Percentiles rank a stretch among this genome's conserved stretches.
Conservation (phyloP, 2,797 vertebrate species). For the Enteromius fasciolatus region DNA sequence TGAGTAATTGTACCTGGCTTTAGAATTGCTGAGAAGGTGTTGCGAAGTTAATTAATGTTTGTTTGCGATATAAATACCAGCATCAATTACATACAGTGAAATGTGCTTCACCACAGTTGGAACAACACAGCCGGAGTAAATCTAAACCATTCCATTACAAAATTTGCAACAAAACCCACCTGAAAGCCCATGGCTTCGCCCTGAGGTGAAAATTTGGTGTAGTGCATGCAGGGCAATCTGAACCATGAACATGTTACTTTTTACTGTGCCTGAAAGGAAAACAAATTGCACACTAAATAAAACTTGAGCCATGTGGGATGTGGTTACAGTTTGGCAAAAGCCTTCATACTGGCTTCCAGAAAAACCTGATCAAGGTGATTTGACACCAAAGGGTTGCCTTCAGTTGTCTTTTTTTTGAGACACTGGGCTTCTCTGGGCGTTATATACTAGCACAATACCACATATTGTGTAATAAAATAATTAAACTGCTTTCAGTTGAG, state of each 20-base stretch:
- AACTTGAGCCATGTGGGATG: slow-evolving; percentile 48
- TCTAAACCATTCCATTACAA: neutral
- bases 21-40: slow-evolving; percentile 20
- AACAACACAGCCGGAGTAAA: neutral
- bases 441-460: neutral
- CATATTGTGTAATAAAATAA: neutral
- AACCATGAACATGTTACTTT: slow-evolving; percentile 43
- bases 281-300: slow-evolving; percentile 51
- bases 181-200: slow-evolving; percentile 23
- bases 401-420: neutral
- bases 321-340: slow-evolving; percentile 52
- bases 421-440: slow-evolving; percentile 9
- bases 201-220: slow-evolving; percentile 10
- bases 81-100: neutral
- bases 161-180: neutral
- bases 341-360: slow-evolving; percentile 44
- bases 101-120: neutral
- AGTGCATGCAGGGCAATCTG: slow-evolving; percentile 13
- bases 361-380: slow-evolving; percentile 35
- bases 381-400: slow-evolving; percentile 22
- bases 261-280: slow-evolving; percentile 48
- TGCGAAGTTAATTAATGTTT: slow-evolving; percentile 13
- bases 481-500: neutral
- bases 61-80: slow-evolving; percentile 27
- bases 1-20: slow-evolving; percentile 9